A percentile compares a stretch with the other conserved stretches of the same genome.
These are phyloP conservation scores for Sigmodon hispidus DNA, from an alignment of 2,113 vertebrate species.

Conservation along the genomic window DNA sequence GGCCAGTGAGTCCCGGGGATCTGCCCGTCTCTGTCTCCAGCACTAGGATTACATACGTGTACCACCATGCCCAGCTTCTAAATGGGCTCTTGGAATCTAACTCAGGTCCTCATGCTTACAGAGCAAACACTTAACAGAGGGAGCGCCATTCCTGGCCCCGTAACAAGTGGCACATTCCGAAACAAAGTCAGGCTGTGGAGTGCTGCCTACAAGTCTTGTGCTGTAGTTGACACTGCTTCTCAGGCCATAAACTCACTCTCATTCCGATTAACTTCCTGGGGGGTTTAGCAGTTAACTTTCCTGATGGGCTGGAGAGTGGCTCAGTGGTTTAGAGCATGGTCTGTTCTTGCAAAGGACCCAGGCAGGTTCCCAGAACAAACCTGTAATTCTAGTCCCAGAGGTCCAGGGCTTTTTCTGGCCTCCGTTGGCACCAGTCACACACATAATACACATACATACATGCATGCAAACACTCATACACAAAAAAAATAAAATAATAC, in stretches of 20 bases:
- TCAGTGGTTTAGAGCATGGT: neutral
- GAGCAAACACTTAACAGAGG: neutral
- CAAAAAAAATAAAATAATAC: neutral
- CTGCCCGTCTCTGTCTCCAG: neutral
- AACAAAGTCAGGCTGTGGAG: neutral
- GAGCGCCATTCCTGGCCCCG: neutral
- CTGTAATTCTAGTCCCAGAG: neutral
- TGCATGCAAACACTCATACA: neutral
- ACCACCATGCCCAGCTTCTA: neutral
- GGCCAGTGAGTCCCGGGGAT: neutral
- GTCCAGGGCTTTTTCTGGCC: neutral
- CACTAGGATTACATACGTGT: rapidly evolving
- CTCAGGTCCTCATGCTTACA: neutral
- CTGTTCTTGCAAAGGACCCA: neutral
- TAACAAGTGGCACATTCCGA: neutral
- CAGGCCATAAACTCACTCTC: too few relatives aligned
- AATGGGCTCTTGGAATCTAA: neutral
- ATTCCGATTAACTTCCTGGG: neutral
- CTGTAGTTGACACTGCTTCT: neutral
- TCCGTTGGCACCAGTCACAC: neutral
- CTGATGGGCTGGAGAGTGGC: neutral
- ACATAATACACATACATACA: neutral
- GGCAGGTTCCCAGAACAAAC: neutral
- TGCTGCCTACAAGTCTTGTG: neutral
- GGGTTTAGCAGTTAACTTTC: neutral